phyloP scores from a whole-genome alignment of 2,113 vertebrate species.

The Opisthocomus hoazin region DNA sequence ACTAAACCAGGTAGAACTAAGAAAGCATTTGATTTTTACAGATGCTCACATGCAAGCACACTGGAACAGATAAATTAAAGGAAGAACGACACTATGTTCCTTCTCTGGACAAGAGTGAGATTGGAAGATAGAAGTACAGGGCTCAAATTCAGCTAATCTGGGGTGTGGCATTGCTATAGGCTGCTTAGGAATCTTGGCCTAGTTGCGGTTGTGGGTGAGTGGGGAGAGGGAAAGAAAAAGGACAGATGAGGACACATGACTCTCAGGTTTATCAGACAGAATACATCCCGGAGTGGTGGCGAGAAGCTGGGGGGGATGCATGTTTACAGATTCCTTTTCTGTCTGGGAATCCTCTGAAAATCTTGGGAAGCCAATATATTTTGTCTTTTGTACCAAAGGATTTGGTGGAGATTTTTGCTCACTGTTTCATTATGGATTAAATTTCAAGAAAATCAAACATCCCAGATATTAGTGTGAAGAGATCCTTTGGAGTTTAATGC shows the following conservation, averaged over 20 bases:
- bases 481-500: background rate
- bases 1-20: background rate
- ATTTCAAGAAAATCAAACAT: background rate
- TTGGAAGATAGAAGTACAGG: background rate
- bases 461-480: background rate
- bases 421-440: background rate
- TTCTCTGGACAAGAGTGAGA: background rate
- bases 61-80: background rate
- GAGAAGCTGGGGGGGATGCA: background rate
- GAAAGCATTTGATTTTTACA: constrained; percentile 24
- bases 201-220: fast-evolving
- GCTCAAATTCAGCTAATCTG: background rate
- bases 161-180: background rate
- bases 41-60: background rate
- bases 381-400: fast-evolving
- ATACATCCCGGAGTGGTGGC: fast-evolving
- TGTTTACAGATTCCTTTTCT: background rate
- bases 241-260: fast-evolving
- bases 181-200: background rate
- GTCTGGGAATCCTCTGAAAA: background rate
- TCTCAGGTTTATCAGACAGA: background rate
- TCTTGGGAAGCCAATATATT: background rate
- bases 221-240: background rate
- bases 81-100: background rate
- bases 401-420: background rate